Evolutionary conservation across 2,113 vertebrate species (phyloP).

Genomic region (Empidonax traillii): DNA sequence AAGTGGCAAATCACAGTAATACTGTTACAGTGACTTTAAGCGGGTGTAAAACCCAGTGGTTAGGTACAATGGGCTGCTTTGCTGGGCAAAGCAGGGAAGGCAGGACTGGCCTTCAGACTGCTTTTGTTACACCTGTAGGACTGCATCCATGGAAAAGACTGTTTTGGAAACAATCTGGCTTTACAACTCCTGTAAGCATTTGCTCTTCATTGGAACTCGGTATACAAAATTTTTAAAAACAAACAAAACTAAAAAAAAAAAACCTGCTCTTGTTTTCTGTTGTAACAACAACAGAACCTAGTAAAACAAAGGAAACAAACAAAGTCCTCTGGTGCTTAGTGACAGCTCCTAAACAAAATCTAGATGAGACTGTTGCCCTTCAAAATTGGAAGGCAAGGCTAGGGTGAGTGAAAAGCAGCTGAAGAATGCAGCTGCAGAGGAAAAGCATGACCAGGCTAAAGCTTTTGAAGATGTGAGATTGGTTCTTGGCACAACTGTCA

Average conservation of each 20-base stretch:
- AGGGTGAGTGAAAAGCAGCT: background rate
- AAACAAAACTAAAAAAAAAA: background rate
- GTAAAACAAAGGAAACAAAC: background rate
- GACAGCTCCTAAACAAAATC: background rate
- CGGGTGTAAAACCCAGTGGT: background rate
- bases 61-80: background rate
- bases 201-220: background rate
- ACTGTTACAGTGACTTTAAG: background rate
- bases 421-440: background rate
- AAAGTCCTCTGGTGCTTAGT: background rate
- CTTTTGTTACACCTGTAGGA: background rate
- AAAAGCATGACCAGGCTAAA: background rate
- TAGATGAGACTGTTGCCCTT: background rate
- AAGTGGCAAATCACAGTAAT: background rate
- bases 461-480: background rate
- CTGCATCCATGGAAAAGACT: background rate
- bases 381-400: background rate
- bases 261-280: background rate
- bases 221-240: background rate
- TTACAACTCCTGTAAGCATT: background rate
- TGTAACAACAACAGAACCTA: background rate
- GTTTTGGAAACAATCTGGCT: background rate
- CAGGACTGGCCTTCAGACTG: background rate
- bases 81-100: background rate
- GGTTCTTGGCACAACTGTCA: background rate